phyloP scores from a whole-genome alignment of 2,797 vertebrate species.

The Leuciscus waleckii region DNA sequence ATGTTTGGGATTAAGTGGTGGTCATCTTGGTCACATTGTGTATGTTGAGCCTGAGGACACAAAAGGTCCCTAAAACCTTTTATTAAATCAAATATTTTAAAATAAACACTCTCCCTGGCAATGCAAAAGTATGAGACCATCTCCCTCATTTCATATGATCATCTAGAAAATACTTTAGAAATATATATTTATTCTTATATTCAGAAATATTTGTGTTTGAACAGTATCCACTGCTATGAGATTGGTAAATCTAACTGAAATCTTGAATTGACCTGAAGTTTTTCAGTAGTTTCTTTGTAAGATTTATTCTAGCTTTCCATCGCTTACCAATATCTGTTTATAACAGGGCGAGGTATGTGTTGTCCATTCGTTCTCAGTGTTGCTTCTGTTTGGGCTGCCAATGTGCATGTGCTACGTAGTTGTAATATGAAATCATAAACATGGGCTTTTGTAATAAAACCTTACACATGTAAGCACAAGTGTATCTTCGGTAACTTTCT shows the following conservation, averaged over 20 bases:
- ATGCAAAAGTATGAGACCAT: slow-evolving; percentile 49
- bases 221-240: slow-evolving; percentile 30
- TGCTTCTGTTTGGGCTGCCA: slow-evolving; percentile 24
- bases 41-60: slow-evolving; percentile 30
- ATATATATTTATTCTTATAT: slow-evolving; percentile 52
- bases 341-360: slow-evolving; percentile 30
- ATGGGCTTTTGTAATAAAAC: background rate
- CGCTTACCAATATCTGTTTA: slow-evolving; percentile 3
- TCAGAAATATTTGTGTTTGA: slow-evolving; percentile 31
- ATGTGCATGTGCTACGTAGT: slow-evolving; percentile 12
- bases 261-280: slow-evolving; percentile 31
- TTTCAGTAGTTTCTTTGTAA: slow-evolving; percentile 2
- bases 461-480: slow-evolving; percentile 10
- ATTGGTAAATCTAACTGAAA: slow-evolving; percentile 26
- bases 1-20: slow-evolving; percentile 13
- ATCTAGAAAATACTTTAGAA: slow-evolving; percentile 56
- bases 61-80: slow-evolving; percentile 42
- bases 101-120: slow-evolving; percentile 46
- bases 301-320: slow-evolving; percentile 13
- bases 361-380: slow-evolving; percentile 22
- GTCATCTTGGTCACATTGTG: slow-evolving; percentile 9
- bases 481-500: background rate
- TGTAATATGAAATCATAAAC: background rate
- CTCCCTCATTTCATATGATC: slow-evolving; percentile 23
- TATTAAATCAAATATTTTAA: slow-evolving; percentile 44